Evolutionary conservation across 2,888 invertebrate genomes (phyloP).

Genomic region (Drosophila prostipennis): DNA sequence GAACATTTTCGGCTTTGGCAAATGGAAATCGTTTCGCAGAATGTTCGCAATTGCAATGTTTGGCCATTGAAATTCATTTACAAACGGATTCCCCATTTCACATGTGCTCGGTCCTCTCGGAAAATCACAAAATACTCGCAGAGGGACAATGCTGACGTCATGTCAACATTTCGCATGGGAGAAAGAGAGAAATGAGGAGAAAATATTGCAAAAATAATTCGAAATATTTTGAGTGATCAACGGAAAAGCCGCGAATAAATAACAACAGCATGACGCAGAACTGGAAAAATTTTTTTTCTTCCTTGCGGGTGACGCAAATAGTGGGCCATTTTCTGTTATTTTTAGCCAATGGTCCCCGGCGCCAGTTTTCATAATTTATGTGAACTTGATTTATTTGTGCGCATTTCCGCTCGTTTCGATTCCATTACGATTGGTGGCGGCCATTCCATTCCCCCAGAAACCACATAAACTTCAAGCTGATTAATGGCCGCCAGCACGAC

Average conservation of each 20-base stretch:
- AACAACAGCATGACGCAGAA: conserved; percentile 14
- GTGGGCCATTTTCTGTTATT: conserved; percentile 39
- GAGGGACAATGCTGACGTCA: conserved; percentile 29
- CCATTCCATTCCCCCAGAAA: conserved; percentile 24
- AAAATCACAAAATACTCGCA: conserved; percentile 17
- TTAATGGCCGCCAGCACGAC: conserved; percentile 66
- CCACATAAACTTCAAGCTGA: conserved; percentile 46
- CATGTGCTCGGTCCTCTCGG: neutral
- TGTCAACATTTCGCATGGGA: conserved; percentile 7
- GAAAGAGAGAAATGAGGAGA: neutral
- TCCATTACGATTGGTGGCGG: conserved; percentile 69
- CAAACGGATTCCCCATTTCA: conserved; percentile 7
- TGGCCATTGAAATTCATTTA: conserved; percentile 37
- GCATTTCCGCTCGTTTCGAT: conserved; percentile 65
- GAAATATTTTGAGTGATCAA: conserved; percentile 38
- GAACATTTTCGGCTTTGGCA: conserved; percentile 23
- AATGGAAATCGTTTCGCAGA: conserved; percentile 34
- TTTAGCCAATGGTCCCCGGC: conserved; percentile 23
- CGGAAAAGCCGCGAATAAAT: conserved; percentile 30
- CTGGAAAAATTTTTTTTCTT: neutral
- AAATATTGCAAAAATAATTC: conserved; percentile 16
- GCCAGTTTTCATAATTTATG: conserved; percentile 50
- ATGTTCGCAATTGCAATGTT: conserved; percentile 20
- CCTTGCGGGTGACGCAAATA: conserved; percentile 35
- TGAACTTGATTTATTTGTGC: conserved; percentile 63